Evolutionary conservation across 2,888 invertebrate species (phyloP), one percentile per base, ranked within the genome.

Genomic region (Acrobasis consociella): DNA sequence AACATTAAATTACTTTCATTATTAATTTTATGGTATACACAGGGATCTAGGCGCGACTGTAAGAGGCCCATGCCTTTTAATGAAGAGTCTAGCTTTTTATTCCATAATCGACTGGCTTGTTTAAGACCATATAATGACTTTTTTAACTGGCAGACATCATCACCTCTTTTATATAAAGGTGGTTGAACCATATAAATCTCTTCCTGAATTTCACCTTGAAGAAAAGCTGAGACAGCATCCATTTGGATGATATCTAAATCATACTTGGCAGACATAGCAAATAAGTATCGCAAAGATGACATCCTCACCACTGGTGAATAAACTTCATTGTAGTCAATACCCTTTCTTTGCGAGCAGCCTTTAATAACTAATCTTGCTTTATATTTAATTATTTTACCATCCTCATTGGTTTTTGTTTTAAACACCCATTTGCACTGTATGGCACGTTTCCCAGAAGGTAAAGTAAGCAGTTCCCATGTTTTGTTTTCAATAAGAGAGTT

Each of bases 191-290:
- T 15, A 15, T 49, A 15, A 1, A 49, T 49, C 1, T 49, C 49
- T 49, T 49, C 49, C n/a, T 49, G 13, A 49, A 49, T 49, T 8
- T 49, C 49, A 7, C 49, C 49, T 49, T 49, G 49, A 10, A 49
- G 15, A 49, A 49, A 49, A 8, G 49, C 49, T 49, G 49, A 15
- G 7, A 49, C 49, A 7, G 49, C 49, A 15, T 49, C 49, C 49
- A 49, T 49, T 49, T 49, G 7, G 5, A 15, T n/a, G 15, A 49
- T 49, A n/a, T 49, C 7, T n/a, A 49, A 49, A 49, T 49, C 15
- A 49, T 49, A n/a, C 15, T 13, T 49, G 13, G 15, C 49, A 7
- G 49, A 13, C 11, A 49, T 7, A n/a, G n/a, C 49, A 49, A 49
- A n/a, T 49, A 49, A 15, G 7, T 49, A 49, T 2, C 49, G 13